These are phyloP conservation scores for Agonopterix alstromeriana DNA, from an alignment of 2,888 invertebrate species.

Conservation along the genomic window DNA sequence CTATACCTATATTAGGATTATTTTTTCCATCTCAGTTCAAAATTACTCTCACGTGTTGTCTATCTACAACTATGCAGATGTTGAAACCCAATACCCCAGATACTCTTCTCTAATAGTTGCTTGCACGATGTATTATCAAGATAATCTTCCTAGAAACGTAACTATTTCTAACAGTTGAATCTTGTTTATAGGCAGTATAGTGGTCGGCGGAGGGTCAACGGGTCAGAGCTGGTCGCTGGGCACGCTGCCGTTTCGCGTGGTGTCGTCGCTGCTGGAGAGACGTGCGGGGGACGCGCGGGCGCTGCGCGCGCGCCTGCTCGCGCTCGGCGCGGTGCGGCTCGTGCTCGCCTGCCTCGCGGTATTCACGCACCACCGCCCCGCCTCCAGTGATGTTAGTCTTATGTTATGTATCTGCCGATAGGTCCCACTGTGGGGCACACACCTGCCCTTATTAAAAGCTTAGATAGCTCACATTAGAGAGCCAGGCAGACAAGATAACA, in stretches of 20 bases:
- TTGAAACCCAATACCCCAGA: too few species aligned
- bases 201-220: conserved; percentile 26
- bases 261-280: conserved; percentile 85
- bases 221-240: conserved; percentile 48
- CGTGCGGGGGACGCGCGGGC: conserved; percentile 86
- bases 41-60: too few species aligned
- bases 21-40: too few species aligned
- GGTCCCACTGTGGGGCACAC: too few species aligned
- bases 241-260: conserved; percentile 86
- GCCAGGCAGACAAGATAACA: too few species aligned
- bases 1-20: too few species aligned
- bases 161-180: background rate
- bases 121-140: too few species aligned
- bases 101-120: too few species aligned
- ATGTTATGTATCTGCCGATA: too few species aligned
- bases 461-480: too few species aligned
- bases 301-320: conserved; percentile 86
- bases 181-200: conserved; percentile 43
- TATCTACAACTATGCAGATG: too few species aligned
- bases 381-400: conserved; percentile 45
- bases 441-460: too few species aligned
- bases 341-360: conserved; percentile 92
- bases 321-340: conserved; percentile 90
- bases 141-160: background rate
- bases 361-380: conserved; percentile 88